Percentiles rank a stretch among this genome's conserved stretches.
These are phyloP conservation scores for Lophochroa leadbeateri DNA, from an alignment of 2,113 vertebrate genomes.

Conservation along the genomic window DNA sequence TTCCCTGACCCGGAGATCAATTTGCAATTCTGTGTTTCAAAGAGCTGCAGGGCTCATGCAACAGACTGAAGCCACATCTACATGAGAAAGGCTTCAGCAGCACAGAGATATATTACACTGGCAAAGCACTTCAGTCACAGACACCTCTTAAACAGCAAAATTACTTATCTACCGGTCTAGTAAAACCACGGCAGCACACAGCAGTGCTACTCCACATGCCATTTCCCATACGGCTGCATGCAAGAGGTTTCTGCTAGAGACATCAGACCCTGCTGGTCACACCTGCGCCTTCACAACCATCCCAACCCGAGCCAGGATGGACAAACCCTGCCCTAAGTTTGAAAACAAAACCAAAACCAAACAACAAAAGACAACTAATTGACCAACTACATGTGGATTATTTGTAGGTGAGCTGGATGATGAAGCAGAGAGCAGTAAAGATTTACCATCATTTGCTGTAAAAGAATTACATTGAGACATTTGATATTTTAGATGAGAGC, in stretches of 20 bases:
- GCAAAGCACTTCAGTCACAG: neutral
- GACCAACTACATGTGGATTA: neutral
- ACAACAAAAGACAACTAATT: neutral
- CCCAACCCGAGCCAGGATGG: neutral
- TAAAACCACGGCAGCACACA: neutral
- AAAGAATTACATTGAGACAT: neutral
- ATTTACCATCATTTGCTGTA: neutral
- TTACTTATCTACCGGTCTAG: neutral
- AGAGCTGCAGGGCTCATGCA: neutral
- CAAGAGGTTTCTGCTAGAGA: neutral
- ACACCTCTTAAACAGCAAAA: neutral
- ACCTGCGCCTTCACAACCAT: neutral
- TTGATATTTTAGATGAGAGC: too few species aligned
- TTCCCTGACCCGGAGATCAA: neutral
- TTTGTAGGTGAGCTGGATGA: neutral
- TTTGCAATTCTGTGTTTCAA: slow-evolving; percentile 11
- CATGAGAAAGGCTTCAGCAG: neutral
- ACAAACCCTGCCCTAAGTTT: neutral
- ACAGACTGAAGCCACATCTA: neutral
- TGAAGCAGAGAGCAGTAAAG: neutral
- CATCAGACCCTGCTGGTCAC: neutral
- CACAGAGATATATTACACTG: neutral
- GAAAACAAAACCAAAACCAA: neutral
- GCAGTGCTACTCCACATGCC: neutral
- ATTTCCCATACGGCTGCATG: neutral